Evolutionary conservation across 2,113 vertebrate species (phyloP), one percentile per base, ranked within the genome.

Genomic region (Bubo bubo): DNA sequence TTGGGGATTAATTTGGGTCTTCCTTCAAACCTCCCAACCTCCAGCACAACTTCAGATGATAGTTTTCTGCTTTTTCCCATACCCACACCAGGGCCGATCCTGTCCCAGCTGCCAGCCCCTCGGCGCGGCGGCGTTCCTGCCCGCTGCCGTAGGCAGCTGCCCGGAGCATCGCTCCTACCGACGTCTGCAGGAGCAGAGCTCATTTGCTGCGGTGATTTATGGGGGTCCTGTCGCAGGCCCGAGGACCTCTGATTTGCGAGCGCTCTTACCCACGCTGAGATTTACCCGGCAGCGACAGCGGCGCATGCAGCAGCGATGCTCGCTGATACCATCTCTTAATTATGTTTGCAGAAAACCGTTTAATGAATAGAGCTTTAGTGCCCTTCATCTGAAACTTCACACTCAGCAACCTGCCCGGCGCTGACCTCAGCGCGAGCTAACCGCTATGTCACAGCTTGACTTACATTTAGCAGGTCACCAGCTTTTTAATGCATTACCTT

Each of bases 321-420:
- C 30, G 3, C 86, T 62, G 87, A 95, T 94, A 93, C 62, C 86
- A 95, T 96, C 96, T 97, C 94, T 97, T 98, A 97, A 98, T 98
- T 97, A 96, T 8, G 85, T 97, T 97, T 72, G 91, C 95, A 93
- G 95, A 97, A 95, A 97, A 85, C 63, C 91, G 8, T 96, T 96
- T 96, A 97, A 97, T 71, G 96, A 98, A 82, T 88, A 53, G 88
- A 82, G 95, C 96, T 91, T 93, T 59, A 14, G 19, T 79, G 94
- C 82, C 96, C 96, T 96, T 83, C 11, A 24, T n/a, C 94, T 45
- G 39, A 85, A 97, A 79, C 74, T n/a, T 91, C 80, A 41, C 94
- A 14, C 87, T 88, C 95, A 70, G 96, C 97, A 93, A 77, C 64
- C 81, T 62, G 90, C 94, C 71, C 62, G 59, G 90, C 16, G 19